Conservation (phyloP, 2,797 vertebrate species). For the Harpagifer antarcticus region DNA sequence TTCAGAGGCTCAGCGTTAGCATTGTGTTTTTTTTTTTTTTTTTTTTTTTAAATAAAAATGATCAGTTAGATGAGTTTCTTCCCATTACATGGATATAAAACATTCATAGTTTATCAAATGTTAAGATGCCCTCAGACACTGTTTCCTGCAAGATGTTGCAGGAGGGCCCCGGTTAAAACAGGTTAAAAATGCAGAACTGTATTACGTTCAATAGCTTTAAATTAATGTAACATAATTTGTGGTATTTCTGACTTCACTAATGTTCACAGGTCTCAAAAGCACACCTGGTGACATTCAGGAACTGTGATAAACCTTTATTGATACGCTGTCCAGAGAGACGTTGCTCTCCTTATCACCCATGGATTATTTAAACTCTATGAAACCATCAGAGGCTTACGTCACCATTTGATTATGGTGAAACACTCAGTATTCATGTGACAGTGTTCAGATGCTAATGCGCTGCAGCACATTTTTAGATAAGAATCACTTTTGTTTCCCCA, state of each 20-base stretch:
- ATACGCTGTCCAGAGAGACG: background rate
- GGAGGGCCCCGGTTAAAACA: too few relatives aligned
- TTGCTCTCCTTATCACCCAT: background rate
- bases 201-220: background rate
- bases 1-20: too few relatives aligned
- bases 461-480: background rate
- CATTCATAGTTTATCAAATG: too few relatives aligned
- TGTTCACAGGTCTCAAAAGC: background rate
- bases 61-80: too few relatives aligned
- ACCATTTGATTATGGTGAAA: background rate
- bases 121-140: too few relatives aligned
- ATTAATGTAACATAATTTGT: background rate
- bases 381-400: background rate
- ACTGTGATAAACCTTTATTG: background rate
- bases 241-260: constrained; percentile 1
- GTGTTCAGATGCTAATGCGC: constrained; percentile 10
- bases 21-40: too few relatives aligned
- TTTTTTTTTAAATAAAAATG: too few relatives aligned
- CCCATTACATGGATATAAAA: too few relatives aligned
- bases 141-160: too few relatives aligned
- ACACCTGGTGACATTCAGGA: background rate
- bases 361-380: background rate
- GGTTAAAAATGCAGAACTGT: background rate
- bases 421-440: background rate
- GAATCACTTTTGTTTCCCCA: background rate